Base-by-base conservation (phyloP, 2,797 vertebrate species). In the Syndactyla subalaris region DNA sequence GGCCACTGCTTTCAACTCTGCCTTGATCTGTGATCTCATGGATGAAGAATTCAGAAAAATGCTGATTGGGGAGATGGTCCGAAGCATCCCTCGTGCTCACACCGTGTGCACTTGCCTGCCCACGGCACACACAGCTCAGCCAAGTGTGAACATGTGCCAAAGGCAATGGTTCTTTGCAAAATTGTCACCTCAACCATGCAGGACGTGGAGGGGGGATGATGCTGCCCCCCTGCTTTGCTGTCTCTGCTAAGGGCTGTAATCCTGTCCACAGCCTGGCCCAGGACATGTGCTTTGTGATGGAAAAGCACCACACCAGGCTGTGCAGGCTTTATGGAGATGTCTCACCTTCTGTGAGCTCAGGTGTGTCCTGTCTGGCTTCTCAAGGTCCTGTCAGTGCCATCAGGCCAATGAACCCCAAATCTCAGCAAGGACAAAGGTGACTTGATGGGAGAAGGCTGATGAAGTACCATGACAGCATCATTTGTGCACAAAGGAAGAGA, bases 21-120 rank as follows among this genome's bases (percentile, higher is more conserved):
- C 85, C 95, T 88, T 73, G 88, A 88, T 93, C 83, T 82, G 87
- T 92, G 92, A 96, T 81, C 83, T 94, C 94, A 95, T 46, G 89
- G 83, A 83, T 65, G 84, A 96, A 72, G 92, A 94, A 89, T 91
- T 88, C 67, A 24, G 80, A 49, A 55, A 77, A 91, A 73, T 14
- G 81, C 80, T 80, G 38, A 34, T 58, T 4, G 18, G 63, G 80
- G 59, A 92, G 49, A 51, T 0, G 2, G 41, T 36, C 74, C 70
- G 20, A 46, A 87, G 73, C 11, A 58, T 89, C 73, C 51, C 58
- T n/a, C 0, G 11, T 15, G 71, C 66, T 88, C 76, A 16, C 70
- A 10, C 41, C 2, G 0, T 18, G 29, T 5, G 26, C 10, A 10
- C 61, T 83, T 21, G 49, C 67, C 87, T 55, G 6, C 58, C 2